phyloP scores from a whole-genome alignment of 2,113 vertebrate species.

The Notothenia coriiceps region DNA sequence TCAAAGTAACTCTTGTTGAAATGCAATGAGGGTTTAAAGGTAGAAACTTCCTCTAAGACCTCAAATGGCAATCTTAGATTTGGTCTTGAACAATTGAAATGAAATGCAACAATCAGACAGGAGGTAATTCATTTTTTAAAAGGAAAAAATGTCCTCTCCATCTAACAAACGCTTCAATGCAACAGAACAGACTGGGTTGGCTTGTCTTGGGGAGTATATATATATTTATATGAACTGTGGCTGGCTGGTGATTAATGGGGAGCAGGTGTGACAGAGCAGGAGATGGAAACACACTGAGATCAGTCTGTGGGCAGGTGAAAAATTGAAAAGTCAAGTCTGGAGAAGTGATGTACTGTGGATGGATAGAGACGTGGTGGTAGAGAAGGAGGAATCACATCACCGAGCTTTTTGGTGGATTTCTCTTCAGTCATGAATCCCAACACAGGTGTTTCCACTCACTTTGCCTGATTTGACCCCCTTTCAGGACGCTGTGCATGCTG shows the following conservation, averaged over 20 bases:
- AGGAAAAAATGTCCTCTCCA: not conserved
- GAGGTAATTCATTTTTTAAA: not conserved
- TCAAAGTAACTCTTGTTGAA: conserved; percentile 10
- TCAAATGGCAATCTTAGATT: conserved; percentile 6
- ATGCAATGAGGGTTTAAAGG: not conserved
- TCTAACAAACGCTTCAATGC: not conserved
- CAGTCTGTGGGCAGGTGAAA: conserved; percentile 33
- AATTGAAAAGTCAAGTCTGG: conserved; percentile 16
- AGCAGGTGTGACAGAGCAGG: conserved; percentile 52
- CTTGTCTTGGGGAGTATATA: conserved; percentile 4
- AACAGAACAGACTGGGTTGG: not conserved
- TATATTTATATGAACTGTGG: not conserved
- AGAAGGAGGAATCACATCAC: conserved; percentile 31
- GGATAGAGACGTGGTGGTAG: not conserved
- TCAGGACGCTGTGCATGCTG: conserved; percentile 10
- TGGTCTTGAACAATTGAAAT: not conserved
- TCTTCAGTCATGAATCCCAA: conserved; percentile 2
- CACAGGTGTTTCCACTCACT: conserved; percentile 27
- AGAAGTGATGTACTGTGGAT: conserved; percentile 18
- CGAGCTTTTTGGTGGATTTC: not conserved
- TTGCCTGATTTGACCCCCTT: not conserved
- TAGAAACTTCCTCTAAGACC: not conserved
- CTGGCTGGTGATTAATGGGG: conserved; percentile 30
- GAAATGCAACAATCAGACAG: not conserved
- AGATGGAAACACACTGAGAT: conserved; percentile 22